Base-by-base conservation (phyloP, 2,888 invertebrate species). In the Tillus elongatus region DNA sequence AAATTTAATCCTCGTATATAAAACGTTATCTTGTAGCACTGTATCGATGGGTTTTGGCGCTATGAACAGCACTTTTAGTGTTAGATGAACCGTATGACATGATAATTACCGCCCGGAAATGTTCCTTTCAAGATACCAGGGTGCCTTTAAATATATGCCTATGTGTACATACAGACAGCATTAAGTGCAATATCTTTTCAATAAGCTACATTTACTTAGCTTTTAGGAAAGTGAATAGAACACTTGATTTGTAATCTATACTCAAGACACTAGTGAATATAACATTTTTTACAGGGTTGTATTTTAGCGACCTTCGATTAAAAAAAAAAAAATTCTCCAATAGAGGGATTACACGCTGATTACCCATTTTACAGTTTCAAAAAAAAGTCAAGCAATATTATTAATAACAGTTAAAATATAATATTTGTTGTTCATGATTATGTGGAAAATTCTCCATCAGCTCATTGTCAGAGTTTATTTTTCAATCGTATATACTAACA, bases 51-150 rank as follows among this genome's bases (percentile, higher is more conserved):
- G 6, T 6, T 8, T 6, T 39, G 30, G 30, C 26, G 33, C 37
- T 38, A 35, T 37, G 39, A 35, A 43, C 35, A 38, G 41, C 39
- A 41, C 46, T 45, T 51, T 53, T 49, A 43, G 42, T 34, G 42
- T 42, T 52, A 47, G 49, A 54, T 54, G 53, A 51, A 53, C 46
- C 56, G 47, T 53, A 44, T 50, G 49, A 56, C 44, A 39, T 39
- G 56, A 46, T 52, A 53, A 50, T 53, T 52, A 46, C 46, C 49
- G 50, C 32, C 49, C 45, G 46, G 44, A 50, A 43, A 44, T 34
- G 24, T 19, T 19, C 24, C 24, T n/a, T 19, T 8, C n/a, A 6
- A 6, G 24, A 6, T n/a, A 19, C 24, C 24, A 8, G 24, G 24
- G 24, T 8, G 6, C 6, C 24, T 6, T n/a, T n/a, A 8, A n/a